Conservation (phyloP, 2,113 vertebrate genomes). For the Cnemophilus loriae region DNA sequence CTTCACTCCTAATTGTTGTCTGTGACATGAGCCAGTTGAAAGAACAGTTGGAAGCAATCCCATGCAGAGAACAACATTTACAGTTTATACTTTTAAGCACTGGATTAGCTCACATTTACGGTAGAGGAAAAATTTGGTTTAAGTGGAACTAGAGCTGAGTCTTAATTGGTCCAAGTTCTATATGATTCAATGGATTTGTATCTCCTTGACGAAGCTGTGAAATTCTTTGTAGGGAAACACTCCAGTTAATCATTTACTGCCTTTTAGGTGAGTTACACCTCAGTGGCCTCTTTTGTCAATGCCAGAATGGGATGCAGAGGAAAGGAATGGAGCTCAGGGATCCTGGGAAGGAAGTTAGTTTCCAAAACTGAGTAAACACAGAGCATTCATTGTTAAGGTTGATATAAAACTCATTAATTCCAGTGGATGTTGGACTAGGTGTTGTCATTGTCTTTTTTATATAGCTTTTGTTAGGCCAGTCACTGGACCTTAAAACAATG, state of each 20-base stretch:
- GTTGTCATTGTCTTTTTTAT: neutral
- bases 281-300: neutral
- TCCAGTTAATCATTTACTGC: neutral
- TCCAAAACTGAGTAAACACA: neutral
- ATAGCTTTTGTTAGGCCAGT: neutral
- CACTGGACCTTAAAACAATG: neutral
- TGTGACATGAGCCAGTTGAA: neutral
- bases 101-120: neutral
- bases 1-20: neutral
- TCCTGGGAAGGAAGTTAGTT: neutral
- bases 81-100: neutral
- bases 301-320: neutral
- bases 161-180: neutral
- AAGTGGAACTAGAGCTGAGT: neutral
- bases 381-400: neutral
- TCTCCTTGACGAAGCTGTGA: neutral
- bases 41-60: neutral
- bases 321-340: neutral
- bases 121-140: neutral
- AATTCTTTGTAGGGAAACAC: neutral
- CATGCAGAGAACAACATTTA: neutral
- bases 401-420: neutral
- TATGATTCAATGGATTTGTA: neutral
- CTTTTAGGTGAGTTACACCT: neutral
- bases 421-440: neutral